Evolutionary conservation across 2,113 vertebrate species (phyloP).

Genomic region (Pedionomus torquatus): DNA sequence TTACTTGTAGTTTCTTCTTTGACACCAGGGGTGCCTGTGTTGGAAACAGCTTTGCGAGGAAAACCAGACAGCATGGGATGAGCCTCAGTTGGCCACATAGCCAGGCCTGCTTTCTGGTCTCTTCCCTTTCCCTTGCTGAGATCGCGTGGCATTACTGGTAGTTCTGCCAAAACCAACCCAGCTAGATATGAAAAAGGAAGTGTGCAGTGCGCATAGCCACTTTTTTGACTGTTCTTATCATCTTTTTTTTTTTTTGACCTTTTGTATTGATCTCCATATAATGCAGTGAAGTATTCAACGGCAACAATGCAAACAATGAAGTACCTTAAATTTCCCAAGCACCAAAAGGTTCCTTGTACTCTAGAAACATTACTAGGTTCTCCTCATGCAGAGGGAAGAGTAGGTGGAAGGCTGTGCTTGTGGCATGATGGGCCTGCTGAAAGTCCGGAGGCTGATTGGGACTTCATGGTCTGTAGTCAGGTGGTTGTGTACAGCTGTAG

Average conservation of each 20-base stretch:
- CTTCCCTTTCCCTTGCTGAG: background rate
- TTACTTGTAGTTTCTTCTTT: background rate
- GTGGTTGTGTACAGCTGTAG: background rate
- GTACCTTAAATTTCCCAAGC: background rate
- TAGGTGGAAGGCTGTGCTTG: background rate
- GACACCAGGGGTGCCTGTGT: accelerated
- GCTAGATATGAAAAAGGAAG: background rate
- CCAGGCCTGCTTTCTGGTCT: background rate
- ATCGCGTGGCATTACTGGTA: background rate
- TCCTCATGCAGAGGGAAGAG: background rate
- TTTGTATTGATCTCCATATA: accelerated
- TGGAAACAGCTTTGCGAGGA: background rate
- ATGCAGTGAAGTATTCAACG: background rate
- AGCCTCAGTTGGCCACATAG: background rate
- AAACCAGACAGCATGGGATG: background rate
- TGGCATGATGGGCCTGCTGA: background rate
- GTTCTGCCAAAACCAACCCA: background rate
- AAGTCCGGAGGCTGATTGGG: accelerated
- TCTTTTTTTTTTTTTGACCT: background rate
- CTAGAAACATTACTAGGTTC: accelerated
- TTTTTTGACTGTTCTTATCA: background rate
- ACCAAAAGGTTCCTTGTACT: background rate
- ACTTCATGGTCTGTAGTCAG: background rate
- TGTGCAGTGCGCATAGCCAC: accelerated
- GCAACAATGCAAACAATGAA: accelerated